Base-by-base conservation (phyloP, 2,797 vertebrate genomes). In the Etheostoma perlongum region DNA sequence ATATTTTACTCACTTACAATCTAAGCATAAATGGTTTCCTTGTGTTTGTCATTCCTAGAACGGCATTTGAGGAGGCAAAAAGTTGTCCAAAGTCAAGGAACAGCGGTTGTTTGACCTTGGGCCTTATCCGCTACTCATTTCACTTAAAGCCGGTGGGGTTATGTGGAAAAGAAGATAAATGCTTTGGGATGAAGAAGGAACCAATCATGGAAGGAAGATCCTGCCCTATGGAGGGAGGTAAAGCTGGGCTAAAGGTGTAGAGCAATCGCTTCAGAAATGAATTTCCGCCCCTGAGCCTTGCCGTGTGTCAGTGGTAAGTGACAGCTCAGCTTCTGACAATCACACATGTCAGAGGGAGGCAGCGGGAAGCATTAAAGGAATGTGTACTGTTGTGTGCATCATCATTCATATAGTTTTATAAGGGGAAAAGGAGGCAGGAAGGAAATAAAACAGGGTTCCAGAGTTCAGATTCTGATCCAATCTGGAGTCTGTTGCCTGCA, bases 241-340 rank as follows among this genome's bases (percentile, higher is more conserved):
- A 85, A 91, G 82, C 75, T 10, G 3, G 61, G 76, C 74, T 70
- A 72, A 83, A 83, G 82, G 85, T 47, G 87, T 78, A 81, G 81
- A 85, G 90, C 69, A 74, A 63, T 85, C 25, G 54, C 79, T 58
- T 76, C 18, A 12, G 79, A 87, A 90, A 91, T 81, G 58, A 84
- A 85, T 87, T 81, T 55, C 16, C 40, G 36, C 70, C 83, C 53
- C 64, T 49, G 57, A 91, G 86, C 74, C 82, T 86, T 76, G 82
- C 81, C 30, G 70, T 66, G 10, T 78, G 82, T 82, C 86, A 85
- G 82, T 7, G 55, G 80, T 77, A 86, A 79, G 78, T 76, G 85
- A 86, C 81, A 86, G 81, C 67, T 83, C 67, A 69, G 79, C 76
- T 36, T 72, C 72, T 79, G 85, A 91, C 78, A 84, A 70, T 86